Evolutionary conservation across 2,888 invertebrate genomes (phyloP).

Genomic region (Caenorhabditis panamensis): DNA sequence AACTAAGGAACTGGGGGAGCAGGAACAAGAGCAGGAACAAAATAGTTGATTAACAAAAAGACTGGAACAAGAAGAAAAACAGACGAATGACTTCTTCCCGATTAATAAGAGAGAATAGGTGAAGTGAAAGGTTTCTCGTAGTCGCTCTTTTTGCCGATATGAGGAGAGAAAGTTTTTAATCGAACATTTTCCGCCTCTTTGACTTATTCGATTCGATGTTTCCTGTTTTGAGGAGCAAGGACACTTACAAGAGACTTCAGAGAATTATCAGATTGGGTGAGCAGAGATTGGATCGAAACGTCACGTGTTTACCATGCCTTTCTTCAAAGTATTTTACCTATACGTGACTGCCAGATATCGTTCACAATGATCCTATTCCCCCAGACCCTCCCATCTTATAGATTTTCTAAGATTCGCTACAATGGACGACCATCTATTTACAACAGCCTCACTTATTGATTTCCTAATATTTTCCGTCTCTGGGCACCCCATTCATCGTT

Average conservation of each 20-base stretch:
- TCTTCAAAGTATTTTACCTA: too few relatives aligned
- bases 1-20: too few relatives aligned
- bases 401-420: too few relatives aligned
- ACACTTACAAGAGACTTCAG: constrained; percentile 21
- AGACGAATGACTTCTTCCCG: not conserved
- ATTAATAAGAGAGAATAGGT: not conserved
- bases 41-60: not conserved
- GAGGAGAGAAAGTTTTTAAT: constrained; percentile 26
- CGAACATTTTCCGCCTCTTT: constrained; percentile 46
- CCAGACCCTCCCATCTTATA: too few relatives aligned
- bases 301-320: too few relatives aligned
- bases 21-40: too few relatives aligned
- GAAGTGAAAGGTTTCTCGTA: constrained; percentile 21
- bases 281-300: not conserved
- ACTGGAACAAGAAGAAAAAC: constrained; percentile 10
- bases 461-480: too few relatives aligned
- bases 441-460: too few relatives aligned
- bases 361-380: too few relatives aligned
- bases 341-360: too few relatives aligned
- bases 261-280: constrained; percentile 1
- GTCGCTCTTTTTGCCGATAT: constrained; percentile 7
- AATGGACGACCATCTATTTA: too few relatives aligned
- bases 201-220: constrained; percentile 25
- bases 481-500: too few relatives aligned
- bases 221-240: constrained; percentile 12